Evolutionary conservation across 2,113 vertebrate genomes (phyloP).

Genomic region (Connochaetes taurinus): DNA sequence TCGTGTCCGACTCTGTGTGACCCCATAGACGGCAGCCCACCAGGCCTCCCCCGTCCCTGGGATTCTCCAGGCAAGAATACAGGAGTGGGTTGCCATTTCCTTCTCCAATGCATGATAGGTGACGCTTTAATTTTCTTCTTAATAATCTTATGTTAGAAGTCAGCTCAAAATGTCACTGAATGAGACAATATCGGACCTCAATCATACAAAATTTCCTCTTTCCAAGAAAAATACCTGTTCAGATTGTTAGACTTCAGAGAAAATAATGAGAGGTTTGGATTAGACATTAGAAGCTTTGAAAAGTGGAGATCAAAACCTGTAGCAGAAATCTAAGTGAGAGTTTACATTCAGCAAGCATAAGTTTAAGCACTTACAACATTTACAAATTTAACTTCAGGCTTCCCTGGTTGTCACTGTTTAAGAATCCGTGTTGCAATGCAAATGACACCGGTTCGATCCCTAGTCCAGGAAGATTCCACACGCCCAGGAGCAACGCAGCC

Average conservation of each 20-base stretch:
- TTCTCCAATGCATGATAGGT: background rate
- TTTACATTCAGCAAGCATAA: background rate
- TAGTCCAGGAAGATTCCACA: background rate
- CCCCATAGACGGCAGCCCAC: no score
- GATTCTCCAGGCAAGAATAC: no score
- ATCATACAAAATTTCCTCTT: background rate
- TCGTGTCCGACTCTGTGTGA: no score
- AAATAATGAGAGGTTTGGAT: background rate
- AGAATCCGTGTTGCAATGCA: background rate
- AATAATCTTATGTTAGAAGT: background rate
- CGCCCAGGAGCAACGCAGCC: background rate
- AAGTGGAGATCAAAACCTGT: background rate
- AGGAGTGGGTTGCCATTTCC: no score
- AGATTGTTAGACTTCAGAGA: background rate
- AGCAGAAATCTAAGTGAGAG: background rate
- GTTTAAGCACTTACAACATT: background rate
- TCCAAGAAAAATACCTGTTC: background rate
- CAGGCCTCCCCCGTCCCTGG: no score
- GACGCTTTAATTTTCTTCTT: background rate
- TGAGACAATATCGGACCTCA: background rate
- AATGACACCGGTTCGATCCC: background rate
- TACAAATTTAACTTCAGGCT: background rate
- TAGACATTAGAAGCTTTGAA: background rate
- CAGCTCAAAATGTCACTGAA: conserved; percentile 13
- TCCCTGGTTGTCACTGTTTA: background rate